Percentiles rank a stretch among this genome's conserved stretches.
These are phyloP conservation scores for Catamblyrhynchus diadema DNA, from an alignment of 2,797 vertebrate species.

Conservation along the genomic window DNA sequence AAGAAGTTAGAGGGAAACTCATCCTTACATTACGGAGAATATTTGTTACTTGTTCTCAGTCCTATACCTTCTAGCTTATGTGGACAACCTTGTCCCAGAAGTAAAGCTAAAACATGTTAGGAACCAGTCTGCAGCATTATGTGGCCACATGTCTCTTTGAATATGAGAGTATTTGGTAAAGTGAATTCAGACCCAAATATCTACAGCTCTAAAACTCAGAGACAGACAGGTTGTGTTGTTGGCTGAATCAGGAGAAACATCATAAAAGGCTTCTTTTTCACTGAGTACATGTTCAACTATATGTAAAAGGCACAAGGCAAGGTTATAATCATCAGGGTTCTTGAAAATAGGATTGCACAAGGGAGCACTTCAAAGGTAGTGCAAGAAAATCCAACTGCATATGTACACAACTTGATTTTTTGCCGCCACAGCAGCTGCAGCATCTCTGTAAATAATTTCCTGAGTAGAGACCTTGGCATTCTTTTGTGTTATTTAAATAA, in stretches of 20 bases:
- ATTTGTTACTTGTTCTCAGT: background rate
- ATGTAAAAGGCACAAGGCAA: background rate
- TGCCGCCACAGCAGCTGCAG: background rate
- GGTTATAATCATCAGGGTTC: background rate
- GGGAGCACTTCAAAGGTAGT: background rate
- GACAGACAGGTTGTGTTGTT: background rate
- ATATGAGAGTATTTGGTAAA: background rate
- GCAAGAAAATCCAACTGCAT: background rate
- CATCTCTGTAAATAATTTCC: conserved; percentile 4
- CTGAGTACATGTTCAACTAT: background rate
- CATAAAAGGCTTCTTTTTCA: background rate
- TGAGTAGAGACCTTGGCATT: background rate
- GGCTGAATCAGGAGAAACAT: background rate
- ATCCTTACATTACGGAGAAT: background rate
- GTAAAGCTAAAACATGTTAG: background rate
- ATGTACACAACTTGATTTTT: background rate
- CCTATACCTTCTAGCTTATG: background rate
- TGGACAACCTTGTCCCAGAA: background rate
- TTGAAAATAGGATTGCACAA: background rate
- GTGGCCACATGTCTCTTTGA: background rate
- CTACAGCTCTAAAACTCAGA: background rate
- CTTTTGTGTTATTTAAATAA: background rate
- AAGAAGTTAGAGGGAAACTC: background rate
- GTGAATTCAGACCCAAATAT: background rate
- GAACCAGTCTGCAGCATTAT: background rate